Base-by-base conservation (phyloP, 1,140 invertebrate genomes). In the Potamilus streckersoni region DNA sequence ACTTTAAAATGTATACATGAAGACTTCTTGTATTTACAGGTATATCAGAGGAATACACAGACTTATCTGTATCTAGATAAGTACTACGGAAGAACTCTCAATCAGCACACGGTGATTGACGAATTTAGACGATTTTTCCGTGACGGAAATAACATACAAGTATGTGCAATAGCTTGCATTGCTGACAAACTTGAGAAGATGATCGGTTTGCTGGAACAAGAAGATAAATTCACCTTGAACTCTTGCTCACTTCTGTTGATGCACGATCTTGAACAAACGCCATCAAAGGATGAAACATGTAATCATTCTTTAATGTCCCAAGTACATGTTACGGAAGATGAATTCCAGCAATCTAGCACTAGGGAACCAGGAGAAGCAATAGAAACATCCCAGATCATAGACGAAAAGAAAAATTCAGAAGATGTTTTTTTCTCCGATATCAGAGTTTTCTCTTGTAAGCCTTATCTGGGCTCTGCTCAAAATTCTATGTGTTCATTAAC, bases 51-150 rank as follows among this genome's bases (percentile, higher is more conserved):
- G 8, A 70, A 19, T 4, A 31, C 56, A 6, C 15, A 60, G 2
- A 20, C 17, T 13, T 77, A 77, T 57, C 59, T 64, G 49, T 77
- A 67, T 31, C 75, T 59, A 66, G 70, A 77, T 61, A 77, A 77
- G 61, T 77, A 77, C 49, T 61, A 61, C 49, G 75, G 75, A 20
- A 70, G 75, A n/a, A 55, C 23, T 23, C 60, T 77, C 4, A 65
- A 77, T 31, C 57, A 67, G 0, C 17, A 27, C 15, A 71, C 70
- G 5, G 70, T 56, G 19, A 23, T 72, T 8, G 56, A 68, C 15
- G 75, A 77, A n/a, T 23, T 77, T 17, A 11, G 16, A 31, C 65
- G 68, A 17, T 77, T 77, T 55, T 77, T 77, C n/a, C 75, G 73
- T 69, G 69, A 77, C 27, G 75, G 70, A n/a, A 13, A 56, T 8